A percentile compares a stretch with the other conserved stretches of the same genome.
These are phyloP conservation scores for Solenopsis fugax DNA, from an alignment of 1,140 invertebrate genomes.

Conservation along the genomic window DNA sequence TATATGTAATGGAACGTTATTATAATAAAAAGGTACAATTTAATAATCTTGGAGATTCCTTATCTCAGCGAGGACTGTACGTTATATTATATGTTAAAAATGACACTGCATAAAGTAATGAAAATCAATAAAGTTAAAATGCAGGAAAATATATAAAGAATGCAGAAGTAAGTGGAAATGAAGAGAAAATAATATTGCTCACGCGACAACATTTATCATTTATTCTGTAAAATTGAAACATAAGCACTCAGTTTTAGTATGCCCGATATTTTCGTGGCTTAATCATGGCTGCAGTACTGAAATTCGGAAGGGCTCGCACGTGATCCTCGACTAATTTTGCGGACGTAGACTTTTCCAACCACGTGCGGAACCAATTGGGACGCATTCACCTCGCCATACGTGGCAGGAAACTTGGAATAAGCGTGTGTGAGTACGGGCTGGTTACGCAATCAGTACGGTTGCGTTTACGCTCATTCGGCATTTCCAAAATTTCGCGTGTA, in stretches of 20 bases:
- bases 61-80: background rate
- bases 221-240: background rate
- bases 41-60: background rate
- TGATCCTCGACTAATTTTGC: conserved; percentile 27
- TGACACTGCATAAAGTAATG: background rate
- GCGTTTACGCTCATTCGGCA: conserved; percentile 18
- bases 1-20: background rate
- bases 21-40: background rate
- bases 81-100: background rate
- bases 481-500: conserved; percentile 17
- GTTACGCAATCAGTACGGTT: background rate
- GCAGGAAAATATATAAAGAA: background rate
- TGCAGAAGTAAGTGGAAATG: background rate
- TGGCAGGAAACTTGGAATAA: conserved; percentile 45
- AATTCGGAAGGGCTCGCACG: conserved; percentile 21
- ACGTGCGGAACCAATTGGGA: conserved; percentile 61
- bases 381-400: conserved; percentile 13
- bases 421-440: background rate
- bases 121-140: background rate
- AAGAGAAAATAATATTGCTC: background rate
- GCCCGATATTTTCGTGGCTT: background rate
- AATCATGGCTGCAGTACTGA: background rate
- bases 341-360: conserved; percentile 54
- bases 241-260: background rate
- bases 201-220: background rate